These are phyloP conservation scores for Phrynosoma platyrhinos DNA, from an alignment of 2,113 vertebrate species.

Conservation along the genomic window DNA sequence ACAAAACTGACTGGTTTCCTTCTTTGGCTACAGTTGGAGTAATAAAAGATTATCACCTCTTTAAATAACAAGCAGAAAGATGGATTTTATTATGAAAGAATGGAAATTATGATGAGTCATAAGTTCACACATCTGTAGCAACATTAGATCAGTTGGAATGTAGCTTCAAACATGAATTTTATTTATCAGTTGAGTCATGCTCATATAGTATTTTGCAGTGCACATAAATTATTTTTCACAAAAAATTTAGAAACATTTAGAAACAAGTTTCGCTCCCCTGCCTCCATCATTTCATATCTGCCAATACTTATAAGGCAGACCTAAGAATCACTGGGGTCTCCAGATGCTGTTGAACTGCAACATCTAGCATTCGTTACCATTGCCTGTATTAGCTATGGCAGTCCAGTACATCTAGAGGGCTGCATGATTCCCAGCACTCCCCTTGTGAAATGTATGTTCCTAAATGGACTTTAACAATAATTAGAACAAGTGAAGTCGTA, in stretches of 20 bases:
- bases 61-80: background rate
- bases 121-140: background rate
- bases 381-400: too few relatives aligned
- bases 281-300: slow-evolving; percentile 39
- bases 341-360: too few relatives aligned
- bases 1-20: slow-evolving; percentile 43
- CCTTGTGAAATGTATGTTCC: background rate
- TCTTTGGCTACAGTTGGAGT: slow-evolving; percentile 20
- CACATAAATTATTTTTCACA: slow-evolving; percentile 50
- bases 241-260: slow-evolving; percentile 31
- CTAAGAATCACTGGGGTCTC: too few relatives aligned
- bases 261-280: slow-evolving; percentile 37
- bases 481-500: slow-evolving; percentile 1
- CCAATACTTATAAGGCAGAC: slow-evolving; percentile 35
- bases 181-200: slow-evolving; percentile 36
- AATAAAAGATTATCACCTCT: slow-evolving; percentile 13
- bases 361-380: too few relatives aligned
- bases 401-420: too few relatives aligned
- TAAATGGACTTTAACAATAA: background rate
- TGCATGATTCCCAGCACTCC: too few relatives aligned
- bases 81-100: background rate
- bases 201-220: slow-evolving; percentile 24
- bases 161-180: slow-evolving; percentile 36
- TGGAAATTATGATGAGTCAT: background rate
- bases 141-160: slow-evolving; percentile 37